A percentile compares a stretch with the other conserved stretches of the same genome.
phyloP scores from a whole-genome alignment of 2,797 vertebrate species.

The Podarcis lilfordi region DNA sequence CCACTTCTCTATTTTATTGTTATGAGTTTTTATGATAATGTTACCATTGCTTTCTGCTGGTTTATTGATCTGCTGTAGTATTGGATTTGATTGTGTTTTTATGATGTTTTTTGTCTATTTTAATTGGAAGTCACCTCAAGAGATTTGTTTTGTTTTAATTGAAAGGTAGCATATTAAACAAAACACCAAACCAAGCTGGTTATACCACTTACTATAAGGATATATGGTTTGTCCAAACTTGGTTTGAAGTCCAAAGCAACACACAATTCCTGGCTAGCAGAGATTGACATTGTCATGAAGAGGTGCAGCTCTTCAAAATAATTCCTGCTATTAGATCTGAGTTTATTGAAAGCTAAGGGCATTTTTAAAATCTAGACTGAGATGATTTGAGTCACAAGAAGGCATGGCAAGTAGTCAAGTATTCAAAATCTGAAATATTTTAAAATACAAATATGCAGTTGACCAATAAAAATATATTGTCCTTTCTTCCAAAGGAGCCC shows the following conservation, averaged over 20 bases:
- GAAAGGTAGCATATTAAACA: not conserved
- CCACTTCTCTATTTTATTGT: not conserved
- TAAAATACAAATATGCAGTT: not conserved
- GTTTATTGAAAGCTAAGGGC: not conserved
- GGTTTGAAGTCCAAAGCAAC: not conserved
- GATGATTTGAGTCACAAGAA: not conserved
- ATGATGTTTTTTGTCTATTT: not conserved
- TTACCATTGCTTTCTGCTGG: not conserved
- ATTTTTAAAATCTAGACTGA: not conserved
- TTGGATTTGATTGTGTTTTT: not conserved
- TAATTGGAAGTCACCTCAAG: not conserved
- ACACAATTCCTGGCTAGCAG: not conserved
- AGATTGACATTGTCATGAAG: not conserved
- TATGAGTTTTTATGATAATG: not conserved
- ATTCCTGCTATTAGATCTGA: not conserved
- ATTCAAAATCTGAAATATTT: not conserved
- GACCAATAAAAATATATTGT: too few species aligned
- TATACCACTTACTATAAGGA: not conserved
- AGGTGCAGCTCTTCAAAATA: not conserved
- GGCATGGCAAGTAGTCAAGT: not conserved
- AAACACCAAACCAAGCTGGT: not conserved
- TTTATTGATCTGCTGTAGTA: not conserved
- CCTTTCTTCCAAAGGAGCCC: too few species aligned
- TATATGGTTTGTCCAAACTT: not conserved
- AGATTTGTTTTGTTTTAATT: not conserved